phyloP scores from a whole-genome alignment of 1,140 invertebrate species.

The Druon quercuslanigerum region DNA sequence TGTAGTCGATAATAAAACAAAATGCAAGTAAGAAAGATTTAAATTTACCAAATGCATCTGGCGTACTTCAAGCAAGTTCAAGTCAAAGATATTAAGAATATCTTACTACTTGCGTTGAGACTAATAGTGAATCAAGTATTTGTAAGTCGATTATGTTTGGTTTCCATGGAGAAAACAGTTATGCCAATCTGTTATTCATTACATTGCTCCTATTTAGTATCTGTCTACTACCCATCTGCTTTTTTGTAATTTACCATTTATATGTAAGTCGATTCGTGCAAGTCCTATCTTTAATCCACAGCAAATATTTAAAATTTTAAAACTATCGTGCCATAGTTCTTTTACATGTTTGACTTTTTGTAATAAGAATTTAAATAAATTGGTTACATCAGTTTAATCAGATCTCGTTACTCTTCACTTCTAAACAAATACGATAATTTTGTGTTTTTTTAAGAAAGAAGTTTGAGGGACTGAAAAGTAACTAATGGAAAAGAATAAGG shows the following conservation, averaged over 20 bases:
- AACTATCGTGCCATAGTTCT: conserved; percentile 30
- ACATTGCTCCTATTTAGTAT: conserved; percentile 25
- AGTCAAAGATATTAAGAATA: conserved; percentile 27
- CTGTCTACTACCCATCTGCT: conserved; percentile 6
- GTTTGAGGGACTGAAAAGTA: background rate
- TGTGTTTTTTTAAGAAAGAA: background rate
- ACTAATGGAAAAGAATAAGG: background rate
- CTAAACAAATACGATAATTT: background rate
- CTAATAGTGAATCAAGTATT: conserved; percentile 21
- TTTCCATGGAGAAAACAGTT: conserved; percentile 19
- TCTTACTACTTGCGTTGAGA: conserved; percentile 34
- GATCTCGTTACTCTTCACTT: background rate
- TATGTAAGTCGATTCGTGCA: conserved; percentile 21
- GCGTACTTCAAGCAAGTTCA: background rate
- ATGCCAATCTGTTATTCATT: conserved; percentile 10
- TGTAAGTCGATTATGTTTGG: conserved; percentile 16
- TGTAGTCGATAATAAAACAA: conserved; percentile 13
- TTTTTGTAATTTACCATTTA: conserved; percentile 20
- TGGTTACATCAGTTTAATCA: conserved; percentile 23
- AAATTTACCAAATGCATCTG: conserved; percentile 21
- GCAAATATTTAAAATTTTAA: conserved; percentile 18
- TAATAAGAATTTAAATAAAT: conserved; percentile 24
- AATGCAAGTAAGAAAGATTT: conserved; percentile 34
- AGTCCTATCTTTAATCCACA: background rate
- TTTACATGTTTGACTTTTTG: conserved; percentile 29